Base-by-base conservation (phyloP, 1,140 invertebrate genomes). In the Phenacoccus solenopsis region DNA sequence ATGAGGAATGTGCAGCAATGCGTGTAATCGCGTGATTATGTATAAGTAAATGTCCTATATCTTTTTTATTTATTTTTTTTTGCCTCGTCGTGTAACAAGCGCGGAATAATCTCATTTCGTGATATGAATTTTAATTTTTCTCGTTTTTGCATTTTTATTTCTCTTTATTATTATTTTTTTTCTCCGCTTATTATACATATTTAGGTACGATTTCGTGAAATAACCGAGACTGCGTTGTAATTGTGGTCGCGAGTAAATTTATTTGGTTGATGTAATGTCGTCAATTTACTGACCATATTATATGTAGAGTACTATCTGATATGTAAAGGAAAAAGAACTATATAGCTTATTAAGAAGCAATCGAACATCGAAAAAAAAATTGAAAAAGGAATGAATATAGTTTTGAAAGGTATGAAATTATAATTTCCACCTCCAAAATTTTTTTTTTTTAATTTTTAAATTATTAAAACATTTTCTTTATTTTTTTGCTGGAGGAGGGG, bases 11-110 rank as follows among this genome's bases (percentile, higher is more conserved):
- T 64, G 59, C 21, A 64, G 59, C 59, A 24, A 25, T 27, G 25
- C 59, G 59, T 64, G 59, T 64, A 64, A 64, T 64, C 59, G 59
- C 59, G 22, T 64, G 59, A 64, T 64, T 64, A 64, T 27, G 59
- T 64, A 64, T 64, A 64, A 64, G 59, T 64, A 64, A 64, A 64
- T 22, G 59, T 24, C 59, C 59, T 64, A 64, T 64, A 64, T 64
- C 59, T 25, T 64, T 64, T 64, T 64, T 64, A 25, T 64, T 64
- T 64, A 27, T 64, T 64, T 64, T 64, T 64, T 64, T 38, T 38
- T 38, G 9, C n/a, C n/a, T 38, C n/a, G n/a, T 38, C 9, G 25
- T 64, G 59, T 64, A 64, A 64, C 59, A 64, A 64, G 25, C 22
- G 59, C 59, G 20, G 59, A 64, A 64, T 64, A 64, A 64, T 64